Evolutionary conservation across 1,140 invertebrate genomes (phyloP).

Genomic region (Microplitis mediator): DNA sequence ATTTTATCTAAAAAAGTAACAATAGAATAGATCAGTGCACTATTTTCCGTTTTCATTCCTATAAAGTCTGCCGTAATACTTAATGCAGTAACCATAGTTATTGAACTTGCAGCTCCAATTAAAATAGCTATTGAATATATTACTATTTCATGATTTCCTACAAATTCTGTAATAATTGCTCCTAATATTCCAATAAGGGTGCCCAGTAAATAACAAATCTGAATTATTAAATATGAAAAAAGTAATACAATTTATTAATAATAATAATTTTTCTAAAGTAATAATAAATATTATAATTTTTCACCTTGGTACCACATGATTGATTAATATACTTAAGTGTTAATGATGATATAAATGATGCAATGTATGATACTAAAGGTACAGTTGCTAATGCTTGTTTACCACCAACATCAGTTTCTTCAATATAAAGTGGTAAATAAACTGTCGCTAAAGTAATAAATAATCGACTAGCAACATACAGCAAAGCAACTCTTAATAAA

Average conservation of each 20-base stretch:
- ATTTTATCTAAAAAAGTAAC: slow-evolving; percentile 96
- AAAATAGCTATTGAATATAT: slow-evolving; percentile 54
- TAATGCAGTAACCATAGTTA: slow-evolving; percentile 88
- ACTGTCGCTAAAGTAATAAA: slow-evolving; percentile 84
- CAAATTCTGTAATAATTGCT: slow-evolving; percentile 48
- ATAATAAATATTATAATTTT: slow-evolving; percentile 21
- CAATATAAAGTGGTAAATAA: slow-evolving; percentile 86
- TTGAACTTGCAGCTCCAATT: slow-evolving; percentile 81
- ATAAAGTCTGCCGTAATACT: slow-evolving; percentile 91
- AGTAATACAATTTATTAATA: slow-evolving; percentile 17
- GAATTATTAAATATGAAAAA: slow-evolving; percentile 13
- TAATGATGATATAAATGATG: slow-evolving; percentile 83
- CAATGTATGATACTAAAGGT: slow-evolving; percentile 82
- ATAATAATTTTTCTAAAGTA: neutral
- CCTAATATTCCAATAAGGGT: slow-evolving; percentile 51
- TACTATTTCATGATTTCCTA: slow-evolving; percentile 37
- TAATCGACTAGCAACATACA: slow-evolving; percentile 82
- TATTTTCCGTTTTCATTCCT: slow-evolving; percentile 83
- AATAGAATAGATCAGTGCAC: slow-evolving; percentile 90
- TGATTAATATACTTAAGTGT: slow-evolving; percentile 73
- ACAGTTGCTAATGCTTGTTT: slow-evolving; percentile 80
- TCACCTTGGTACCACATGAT: slow-evolving; percentile 65
- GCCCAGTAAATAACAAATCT: slow-evolving; percentile 55
- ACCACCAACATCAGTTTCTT: slow-evolving; percentile 67
- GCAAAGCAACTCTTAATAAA: slow-evolving; percentile 51